These are phyloP conservation scores for Dendropsophus ebraccatus DNA, from an alignment of 2,113 vertebrate genomes.

Conservation along the genomic window DNA sequence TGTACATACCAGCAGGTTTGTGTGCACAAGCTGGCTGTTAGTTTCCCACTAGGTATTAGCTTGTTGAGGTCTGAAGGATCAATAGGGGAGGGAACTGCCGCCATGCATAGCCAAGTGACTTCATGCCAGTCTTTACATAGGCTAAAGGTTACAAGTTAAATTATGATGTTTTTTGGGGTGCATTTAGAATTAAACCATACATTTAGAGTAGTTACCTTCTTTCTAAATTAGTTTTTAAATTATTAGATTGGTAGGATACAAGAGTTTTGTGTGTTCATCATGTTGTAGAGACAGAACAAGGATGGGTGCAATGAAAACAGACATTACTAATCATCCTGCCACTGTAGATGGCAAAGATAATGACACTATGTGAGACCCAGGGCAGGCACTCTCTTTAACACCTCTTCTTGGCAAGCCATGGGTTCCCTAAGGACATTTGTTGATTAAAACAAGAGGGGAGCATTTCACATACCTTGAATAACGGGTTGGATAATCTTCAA, in stretches of 20 bases:
- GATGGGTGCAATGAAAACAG: neutral
- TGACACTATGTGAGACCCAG: neutral
- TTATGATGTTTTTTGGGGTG: neutral
- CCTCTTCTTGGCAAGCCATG: constrained; percentile 29
- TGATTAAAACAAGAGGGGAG: constrained; percentile 40
- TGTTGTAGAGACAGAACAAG: too few relatives aligned
- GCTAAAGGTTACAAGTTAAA: neutral
- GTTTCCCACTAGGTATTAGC: too few relatives aligned
- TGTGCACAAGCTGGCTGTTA: too few relatives aligned
- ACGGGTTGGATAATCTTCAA: constrained; percentile 46
- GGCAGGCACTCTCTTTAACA: constrained; percentile 8
- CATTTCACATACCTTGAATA: constrained; percentile 45
- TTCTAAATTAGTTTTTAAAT: neutral
- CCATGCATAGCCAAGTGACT: neutral
- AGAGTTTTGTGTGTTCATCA: neutral
- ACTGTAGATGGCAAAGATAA: neutral
- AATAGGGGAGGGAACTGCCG: neutral
- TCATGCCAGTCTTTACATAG: neutral
- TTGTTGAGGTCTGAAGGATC: too few relatives aligned
- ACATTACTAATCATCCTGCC: neutral
- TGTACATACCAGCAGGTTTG: too few relatives aligned
- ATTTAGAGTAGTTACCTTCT: neutral
- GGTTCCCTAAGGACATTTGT: constrained; percentile 29
- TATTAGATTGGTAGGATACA: neutral
- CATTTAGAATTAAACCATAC: neutral